Evolutionary conservation across 2,797 vertebrate species (phyloP), one percentile per base, ranked within the genome.

Genomic region (Orestias chungarensis): DNA sequence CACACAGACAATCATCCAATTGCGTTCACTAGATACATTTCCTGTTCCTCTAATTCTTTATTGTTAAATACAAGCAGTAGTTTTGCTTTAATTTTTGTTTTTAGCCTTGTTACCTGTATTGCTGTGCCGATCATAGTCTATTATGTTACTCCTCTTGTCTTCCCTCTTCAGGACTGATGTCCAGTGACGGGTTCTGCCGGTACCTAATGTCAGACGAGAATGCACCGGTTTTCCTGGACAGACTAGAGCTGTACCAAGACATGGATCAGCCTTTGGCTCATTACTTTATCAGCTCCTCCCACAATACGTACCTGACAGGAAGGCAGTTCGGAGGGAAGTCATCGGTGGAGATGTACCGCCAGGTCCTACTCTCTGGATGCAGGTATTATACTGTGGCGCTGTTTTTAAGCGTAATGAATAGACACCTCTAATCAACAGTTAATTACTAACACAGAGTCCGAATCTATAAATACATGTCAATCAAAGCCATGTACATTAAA

Each of bases 161-260:
- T 42, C 52, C 38, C 44, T 40, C 65, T 55, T 23, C 75, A 99
- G 98, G 96, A 44, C 89, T 76, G 15, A 98, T 99, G 95, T 99
- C 97, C 77, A 96, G 96, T 9, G 97, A 99, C 64, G 98, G 98
- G 0, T 99, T 99, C 91, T 99, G 98, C 84, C 94, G 96, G 76
- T 99, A 99, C 74, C 91, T 99, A 89, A 99, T 99, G 98, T 99
- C 98, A 20, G 97, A 99, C 55, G 98, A 99, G 91, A 99, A 99
- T 17, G 98, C 98, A 0, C 98, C 98, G 0, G 97, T 99, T 87
- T 99, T 98, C 86, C 87, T 99, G 83, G 98, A 99, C 82, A 96
- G 96, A 15, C 91, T 99, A 90, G 98, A 99, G 86, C 89, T 97
- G 31, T 99, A 97, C 90, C 98, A 99, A 89, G 98, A 99, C 66